phyloP scores from a whole-genome alignment of 23 tunicate genomes.

The Corella eumyota region DNA sequence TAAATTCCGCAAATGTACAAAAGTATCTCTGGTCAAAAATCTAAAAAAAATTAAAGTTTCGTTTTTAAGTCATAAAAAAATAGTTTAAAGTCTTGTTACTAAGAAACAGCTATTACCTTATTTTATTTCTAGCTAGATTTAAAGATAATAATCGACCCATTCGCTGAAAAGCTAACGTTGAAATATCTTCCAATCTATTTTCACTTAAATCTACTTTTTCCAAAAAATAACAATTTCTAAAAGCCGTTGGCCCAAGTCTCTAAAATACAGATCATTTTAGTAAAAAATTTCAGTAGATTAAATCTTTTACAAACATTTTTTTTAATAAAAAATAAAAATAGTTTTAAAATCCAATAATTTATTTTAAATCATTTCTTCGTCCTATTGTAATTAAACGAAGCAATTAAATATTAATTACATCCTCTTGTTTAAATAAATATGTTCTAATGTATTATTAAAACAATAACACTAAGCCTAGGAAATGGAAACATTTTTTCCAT shows the following conservation, averaged over 20 bases:
- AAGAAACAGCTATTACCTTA: constrained; percentile 12
- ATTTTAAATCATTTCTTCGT: too few species aligned
- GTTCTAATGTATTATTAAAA: too few species aligned
- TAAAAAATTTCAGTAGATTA: background rate
- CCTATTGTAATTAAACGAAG: too few species aligned
- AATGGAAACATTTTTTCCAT: too few species aligned
- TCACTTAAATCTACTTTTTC: constrained; percentile 27
- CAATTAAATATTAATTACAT: too few species aligned
- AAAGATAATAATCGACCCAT: constrained; percentile 20
- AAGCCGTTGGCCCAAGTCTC: constrained; percentile 64
- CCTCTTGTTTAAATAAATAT: too few species aligned
- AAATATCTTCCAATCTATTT: constrained; percentile 40
- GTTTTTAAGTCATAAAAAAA: background rate
- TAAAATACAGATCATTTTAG: constrained; percentile 7
- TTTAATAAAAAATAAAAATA: too few species aligned
- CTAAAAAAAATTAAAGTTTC: constrained; percentile 4
- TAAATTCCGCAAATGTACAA: constrained; percentile 15
- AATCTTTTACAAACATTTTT: background rate
- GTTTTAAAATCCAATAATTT: too few species aligned
- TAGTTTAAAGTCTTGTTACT: background rate
- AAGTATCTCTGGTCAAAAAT: constrained; percentile 21
- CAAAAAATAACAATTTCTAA: constrained; percentile 14
- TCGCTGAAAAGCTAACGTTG: constrained; percentile 15
- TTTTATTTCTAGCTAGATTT: constrained; percentile 23
- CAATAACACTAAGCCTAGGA: too few species aligned